These are phyloP conservation scores for Typhlichthys eigenmanni DNA, from an alignment of 2,797 vertebrate species.

Conservation along the genomic window DNA sequence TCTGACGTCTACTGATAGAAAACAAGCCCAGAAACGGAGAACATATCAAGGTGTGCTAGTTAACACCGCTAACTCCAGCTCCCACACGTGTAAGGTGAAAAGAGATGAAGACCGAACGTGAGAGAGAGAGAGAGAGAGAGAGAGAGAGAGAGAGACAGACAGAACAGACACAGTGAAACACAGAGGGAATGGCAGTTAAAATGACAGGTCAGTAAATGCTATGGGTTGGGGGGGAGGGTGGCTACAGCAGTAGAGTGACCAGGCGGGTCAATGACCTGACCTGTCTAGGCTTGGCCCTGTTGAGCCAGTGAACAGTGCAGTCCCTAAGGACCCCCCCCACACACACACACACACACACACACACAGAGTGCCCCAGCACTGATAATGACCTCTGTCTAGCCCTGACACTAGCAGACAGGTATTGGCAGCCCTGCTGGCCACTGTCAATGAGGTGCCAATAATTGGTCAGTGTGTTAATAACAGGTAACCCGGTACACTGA, in stretches of 20 bases:
- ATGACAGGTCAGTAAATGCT: neutral
- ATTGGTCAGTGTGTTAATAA: constrained; percentile 72
- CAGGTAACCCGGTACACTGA: constrained; percentile 50
- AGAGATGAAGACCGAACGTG: neutral
- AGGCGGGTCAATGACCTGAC: constrained; percentile 60
- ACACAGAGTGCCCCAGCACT: constrained; percentile 49
- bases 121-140: constrained; percentile 32
- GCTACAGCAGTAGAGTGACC: constrained; percentile 10
- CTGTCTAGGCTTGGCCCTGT: constrained; percentile 54
- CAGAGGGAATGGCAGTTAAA: neutral
- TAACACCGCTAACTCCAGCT: constrained; percentile 24
- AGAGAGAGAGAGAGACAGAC: constrained; percentile 12
- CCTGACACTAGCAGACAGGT: constrained; percentile 68
- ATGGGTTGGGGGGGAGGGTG: neutral
- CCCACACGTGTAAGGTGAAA: neutral
- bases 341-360: neutral
- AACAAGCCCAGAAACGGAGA: constrained; percentile 46
- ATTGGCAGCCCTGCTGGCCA: constrained; percentile 68
- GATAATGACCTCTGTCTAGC: constrained; percentile 76
- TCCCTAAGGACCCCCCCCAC: constrained; percentile 70
- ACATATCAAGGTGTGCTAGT: constrained; percentile 39
- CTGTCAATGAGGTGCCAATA: constrained; percentile 68
- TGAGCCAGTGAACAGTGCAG: constrained; percentile 50
- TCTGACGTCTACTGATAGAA: constrained; percentile 56
- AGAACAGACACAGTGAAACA: no score